Conservation (phyloP, 2,113 vertebrate species). For the Sinocyclocheilus anophthalmus region DNA sequence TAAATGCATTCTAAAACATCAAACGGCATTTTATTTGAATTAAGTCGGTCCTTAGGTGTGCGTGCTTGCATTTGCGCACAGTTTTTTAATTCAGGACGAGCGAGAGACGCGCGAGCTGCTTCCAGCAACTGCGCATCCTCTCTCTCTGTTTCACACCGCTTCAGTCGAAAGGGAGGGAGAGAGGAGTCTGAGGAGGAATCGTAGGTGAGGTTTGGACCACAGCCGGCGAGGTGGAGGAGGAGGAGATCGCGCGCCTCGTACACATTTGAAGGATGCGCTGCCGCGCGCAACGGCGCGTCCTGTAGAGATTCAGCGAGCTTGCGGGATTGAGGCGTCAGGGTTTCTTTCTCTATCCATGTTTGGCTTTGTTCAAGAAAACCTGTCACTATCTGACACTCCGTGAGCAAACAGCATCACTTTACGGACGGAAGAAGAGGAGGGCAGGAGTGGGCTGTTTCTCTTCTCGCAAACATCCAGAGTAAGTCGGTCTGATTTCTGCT, state of each 20-base stretch:
- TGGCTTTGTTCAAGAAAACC: conserved; percentile 18
- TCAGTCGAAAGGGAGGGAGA: conserved; percentile 26
- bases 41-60: background rate
- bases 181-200: conserved; percentile 25
- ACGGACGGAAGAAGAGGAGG: conserved; percentile 3
- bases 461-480: conserved; percentile 28
- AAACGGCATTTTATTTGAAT: background rate
- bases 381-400: conserved; percentile 26
- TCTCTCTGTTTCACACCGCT: conserved; percentile 2
- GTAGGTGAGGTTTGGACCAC: conserved; percentile 41
- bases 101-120: conserved; percentile 20
- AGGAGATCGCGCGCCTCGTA: conserved; percentile 1
- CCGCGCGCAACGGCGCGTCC: conserved; percentile 30
- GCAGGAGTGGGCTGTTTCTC: background rate
- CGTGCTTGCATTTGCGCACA: background rate
- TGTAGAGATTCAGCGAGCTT: background rate
- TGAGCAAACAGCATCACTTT: background rate
- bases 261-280: conserved; percentile 24
- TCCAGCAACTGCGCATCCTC: conserved; percentile 6
- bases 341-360: conserved; percentile 11
- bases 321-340: conserved; percentile 12
- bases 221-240: conserved; percentile 3
- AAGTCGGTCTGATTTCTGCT: conserved; percentile 16
- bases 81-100: background rate
- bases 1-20: background rate